phyloP scores from a whole-genome alignment of 2,113 vertebrate species.

The Malurus cyaneus region DNA sequence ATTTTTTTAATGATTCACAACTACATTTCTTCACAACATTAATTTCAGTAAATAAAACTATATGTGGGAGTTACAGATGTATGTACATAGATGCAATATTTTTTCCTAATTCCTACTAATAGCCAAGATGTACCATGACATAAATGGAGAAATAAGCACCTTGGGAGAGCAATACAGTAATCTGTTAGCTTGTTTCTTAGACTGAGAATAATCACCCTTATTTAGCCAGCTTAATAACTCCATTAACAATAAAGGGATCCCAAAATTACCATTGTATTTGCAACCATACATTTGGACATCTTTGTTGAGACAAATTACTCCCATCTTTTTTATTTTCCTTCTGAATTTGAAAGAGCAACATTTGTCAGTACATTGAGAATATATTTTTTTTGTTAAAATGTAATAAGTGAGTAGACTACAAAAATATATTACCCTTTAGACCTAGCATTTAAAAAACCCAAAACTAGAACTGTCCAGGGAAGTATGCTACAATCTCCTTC shows the following conservation, averaged over 20 bases:
- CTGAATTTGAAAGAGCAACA: not conserved
- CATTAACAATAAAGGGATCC: not conserved
- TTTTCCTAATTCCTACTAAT: not conserved
- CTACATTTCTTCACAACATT: not conserved
- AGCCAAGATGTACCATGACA: not conserved
- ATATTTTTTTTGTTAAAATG: not conserved
- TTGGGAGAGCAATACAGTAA: not conserved
- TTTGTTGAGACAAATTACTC: not conserved
- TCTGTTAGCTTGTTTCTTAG: not conserved
- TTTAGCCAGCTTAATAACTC: not conserved
- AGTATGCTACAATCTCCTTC: not conserved
- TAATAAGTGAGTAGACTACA: not conserved
- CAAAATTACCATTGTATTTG: not conserved
- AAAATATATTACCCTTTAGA: not conserved
- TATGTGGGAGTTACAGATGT: not conserved
- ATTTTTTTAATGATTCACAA: not conserved
- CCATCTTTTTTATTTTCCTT: not conserved
- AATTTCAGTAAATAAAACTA: not conserved
- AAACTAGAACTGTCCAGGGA: not conserved
- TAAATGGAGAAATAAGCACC: not conserved
- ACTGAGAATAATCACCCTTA: not conserved
- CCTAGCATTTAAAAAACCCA: not conserved
- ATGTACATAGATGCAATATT: not conserved
- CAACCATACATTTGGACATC: not conserved
- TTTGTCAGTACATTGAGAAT: not conserved